A percentile compares a stretch with the other conserved stretches of the same genome.
Evolutionary conservation across 2,888 invertebrate species (phyloP).

Genomic region (Pseudoips prasinana): DNA sequence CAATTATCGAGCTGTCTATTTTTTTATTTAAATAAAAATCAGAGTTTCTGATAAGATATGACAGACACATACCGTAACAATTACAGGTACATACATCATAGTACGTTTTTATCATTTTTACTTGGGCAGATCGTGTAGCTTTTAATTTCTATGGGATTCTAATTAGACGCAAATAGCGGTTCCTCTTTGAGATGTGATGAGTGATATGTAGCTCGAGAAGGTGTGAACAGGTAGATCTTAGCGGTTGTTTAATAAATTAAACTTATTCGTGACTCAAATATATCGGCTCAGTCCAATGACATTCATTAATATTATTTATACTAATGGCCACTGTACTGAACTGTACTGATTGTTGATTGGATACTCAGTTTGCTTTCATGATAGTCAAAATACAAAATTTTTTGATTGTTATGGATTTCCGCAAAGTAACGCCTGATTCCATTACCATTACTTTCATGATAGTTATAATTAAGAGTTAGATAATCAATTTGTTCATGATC

Average conservation of each 20-base stretch:
- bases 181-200: background rate
- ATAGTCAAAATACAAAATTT: too few relatives aligned
- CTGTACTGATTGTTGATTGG: slow-evolving; percentile 4
- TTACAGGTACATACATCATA: background rate
- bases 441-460: too few relatives aligned
- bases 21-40: slow-evolving; percentile 46
- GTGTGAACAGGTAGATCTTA: background rate
- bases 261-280: slow-evolving; percentile 8
- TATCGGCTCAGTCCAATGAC: slow-evolving; percentile 10
- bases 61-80: slow-evolving; percentile 32
- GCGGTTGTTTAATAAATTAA: slow-evolving; percentile 5
- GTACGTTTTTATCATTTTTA: background rate
- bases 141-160: slow-evolving; percentile 4
- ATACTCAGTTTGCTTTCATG: too few relatives aligned
- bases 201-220: background rate
- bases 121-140: background rate
- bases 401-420: too few relatives aligned
- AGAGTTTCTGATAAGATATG: slow-evolving; percentile 53
- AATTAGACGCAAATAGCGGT: background rate
- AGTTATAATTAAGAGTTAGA: too few relatives aligned
- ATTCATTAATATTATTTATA: slow-evolving; percentile 9
- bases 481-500: too few relatives aligned
- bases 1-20: slow-evolving; percentile 43
- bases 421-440: too few relatives aligned
- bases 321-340: slow-evolving; percentile 8